Base-by-base conservation (phyloP, 2,113 vertebrate genomes). In the Isurus oxyrinchus region DNA sequence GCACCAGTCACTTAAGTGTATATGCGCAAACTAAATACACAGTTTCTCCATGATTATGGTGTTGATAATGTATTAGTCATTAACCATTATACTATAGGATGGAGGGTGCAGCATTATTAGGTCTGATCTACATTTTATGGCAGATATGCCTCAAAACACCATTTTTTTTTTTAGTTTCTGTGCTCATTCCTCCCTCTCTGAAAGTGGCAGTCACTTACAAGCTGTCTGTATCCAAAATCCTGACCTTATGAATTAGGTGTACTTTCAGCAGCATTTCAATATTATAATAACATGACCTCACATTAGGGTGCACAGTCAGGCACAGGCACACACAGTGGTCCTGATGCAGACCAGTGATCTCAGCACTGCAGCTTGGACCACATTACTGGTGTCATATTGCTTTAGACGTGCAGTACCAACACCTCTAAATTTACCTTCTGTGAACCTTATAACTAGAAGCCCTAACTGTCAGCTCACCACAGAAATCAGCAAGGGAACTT, bases 381-480 rank as follows among this genome's bases (percentile, higher is more conserved):
- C 1, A 16, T 84, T 91, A 59, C 31, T 91, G 11, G 53, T 31
- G 13, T 91, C 40, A 69, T 95, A 44, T 67, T 63, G 16, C 63
- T 95, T 40, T 27, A 67, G 66, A 94, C 1, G 59, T 94, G 59
- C 59, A 94, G 59, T 63, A 94, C 16, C 49, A 21, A 94, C 57
- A 69, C 93, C 61, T 95, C 40, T 95, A 66, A 95, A 57, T 91
- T 90, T 67, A 66, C 93, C 93, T 25, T 67, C 61, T 94, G 4
- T 94, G 91, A 69, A 69, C 93, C 69, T 59, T 59, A 59, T n/a
- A 91, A 55, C 13, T n/a, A 25, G 19, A 44, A 95, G 49, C 40
- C 57, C 63, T 40, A 61, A 4, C 55, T 61, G 57, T 93, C 57
- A 95, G 61, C 40, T 69, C 40, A 13, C 61, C 40, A 95, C 19